Conservation (phyloP, 2,113 vertebrate genomes). For the Leptodactylus fuscus region DNA sequence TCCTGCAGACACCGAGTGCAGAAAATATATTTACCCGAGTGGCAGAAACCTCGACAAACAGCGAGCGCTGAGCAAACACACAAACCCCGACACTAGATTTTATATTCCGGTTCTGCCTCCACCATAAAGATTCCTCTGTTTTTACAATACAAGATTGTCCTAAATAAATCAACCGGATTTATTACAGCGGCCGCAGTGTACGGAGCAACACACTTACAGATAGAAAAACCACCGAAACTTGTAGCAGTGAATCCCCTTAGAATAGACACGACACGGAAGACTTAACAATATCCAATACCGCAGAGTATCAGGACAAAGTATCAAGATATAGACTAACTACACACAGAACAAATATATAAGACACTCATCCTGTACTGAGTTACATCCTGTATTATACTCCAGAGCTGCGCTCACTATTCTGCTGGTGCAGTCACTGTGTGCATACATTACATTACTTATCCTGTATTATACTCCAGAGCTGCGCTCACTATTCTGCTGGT, state of each 20-base stretch:
- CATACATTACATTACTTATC: too few relatives aligned
- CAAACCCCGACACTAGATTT: not conserved
- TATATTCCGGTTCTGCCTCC: not conserved
- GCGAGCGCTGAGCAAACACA: slow-evolving; percentile 1
- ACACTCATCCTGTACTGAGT: too few relatives aligned
- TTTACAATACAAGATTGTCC: not conserved
- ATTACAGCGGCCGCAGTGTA: not conserved
- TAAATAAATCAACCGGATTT: not conserved
- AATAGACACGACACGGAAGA: too few relatives aligned
- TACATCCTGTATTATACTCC: too few relatives aligned
- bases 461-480: too few relatives aligned
- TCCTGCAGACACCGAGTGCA: slow-evolving; percentile 1
- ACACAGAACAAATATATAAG: too few relatives aligned
- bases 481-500: too few relatives aligned
- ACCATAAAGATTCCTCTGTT: not conserved
- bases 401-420: too few relatives aligned
- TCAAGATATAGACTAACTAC: too few relatives aligned
- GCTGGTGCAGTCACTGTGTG: too few relatives aligned
- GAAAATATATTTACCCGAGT: slow-evolving; percentile 21
- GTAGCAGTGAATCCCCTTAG: not conserved
- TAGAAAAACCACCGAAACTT: not conserved
- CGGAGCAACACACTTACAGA: not conserved
- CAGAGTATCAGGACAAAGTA: too few relatives aligned
- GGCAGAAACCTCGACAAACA: not conserved
- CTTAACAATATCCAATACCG: too few relatives aligned